These are phyloP conservation scores for Aquatica leii DNA, from an alignment of 2,888 invertebrate species.

Conservation along the genomic window DNA sequence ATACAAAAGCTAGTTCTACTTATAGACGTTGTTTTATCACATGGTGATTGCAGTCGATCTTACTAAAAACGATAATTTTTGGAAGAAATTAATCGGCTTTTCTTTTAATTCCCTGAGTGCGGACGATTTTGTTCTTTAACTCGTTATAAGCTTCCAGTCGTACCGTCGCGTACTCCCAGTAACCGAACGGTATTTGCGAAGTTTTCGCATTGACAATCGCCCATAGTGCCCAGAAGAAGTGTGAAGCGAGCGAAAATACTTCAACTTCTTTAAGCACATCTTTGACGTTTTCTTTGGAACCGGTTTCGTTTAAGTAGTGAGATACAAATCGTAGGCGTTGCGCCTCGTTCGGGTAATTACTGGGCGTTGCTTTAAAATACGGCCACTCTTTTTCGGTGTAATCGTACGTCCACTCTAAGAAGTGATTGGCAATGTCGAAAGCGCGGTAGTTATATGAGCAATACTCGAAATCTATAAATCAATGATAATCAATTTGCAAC, in stretches of 20 bases:
- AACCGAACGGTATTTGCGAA: slow-evolving; percentile 92
- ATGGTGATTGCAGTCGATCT: slow-evolving; percentile 20
- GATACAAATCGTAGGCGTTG: slow-evolving; percentile 72
- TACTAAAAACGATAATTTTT: slow-evolving; percentile 12
- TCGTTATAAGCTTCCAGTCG: slow-evolving; percentile 51
- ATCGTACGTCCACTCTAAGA: slow-evolving; percentile 91
- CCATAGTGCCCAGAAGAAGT: slow-evolving; percentile 96
- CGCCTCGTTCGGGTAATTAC: slow-evolving; percentile 77
- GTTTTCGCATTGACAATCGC: slow-evolving; percentile 85
- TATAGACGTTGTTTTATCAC: slow-evolving; percentile 27
- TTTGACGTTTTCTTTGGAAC: slow-evolving; percentile 52
- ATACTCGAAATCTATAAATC: slow-evolving; percentile 86
- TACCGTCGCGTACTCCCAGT: slow-evolving; percentile 71
- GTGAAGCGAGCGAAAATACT: slow-evolving; percentile 85
- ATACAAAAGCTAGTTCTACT: slow-evolving; percentile 33
- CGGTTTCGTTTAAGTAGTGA: slow-evolving; percentile 65
- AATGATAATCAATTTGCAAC: slow-evolving; percentile 2
- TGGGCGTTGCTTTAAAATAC: slow-evolving; percentile 73
- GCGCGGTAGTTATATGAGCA: slow-evolving; percentile 94
- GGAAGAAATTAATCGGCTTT: slow-evolving; percentile 16
- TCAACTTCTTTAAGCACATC: slow-evolving; percentile 72
- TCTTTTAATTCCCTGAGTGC: slow-evolving; percentile 18
- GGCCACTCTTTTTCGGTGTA: slow-evolving; percentile 83
- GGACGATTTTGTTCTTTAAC: slow-evolving; percentile 41
- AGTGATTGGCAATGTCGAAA: slow-evolving; percentile 95